Evolutionary conservation across 2,113 vertebrate genomes (phyloP).

Genomic region (Argyrosomus japonicus): DNA sequence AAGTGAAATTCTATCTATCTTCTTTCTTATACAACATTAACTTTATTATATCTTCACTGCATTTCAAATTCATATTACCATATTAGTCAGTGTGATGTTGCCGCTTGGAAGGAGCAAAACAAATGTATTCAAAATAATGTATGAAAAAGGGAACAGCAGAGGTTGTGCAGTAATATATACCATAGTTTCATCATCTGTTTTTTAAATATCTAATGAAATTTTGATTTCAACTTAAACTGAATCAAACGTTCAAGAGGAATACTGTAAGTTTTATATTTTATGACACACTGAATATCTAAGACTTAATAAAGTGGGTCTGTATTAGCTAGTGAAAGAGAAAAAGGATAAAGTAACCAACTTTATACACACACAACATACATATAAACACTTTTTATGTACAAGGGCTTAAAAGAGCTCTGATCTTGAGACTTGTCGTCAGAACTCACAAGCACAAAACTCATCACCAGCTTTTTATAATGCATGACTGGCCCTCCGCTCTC

Average conservation of each 20-base stretch:
- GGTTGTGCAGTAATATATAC: neutral
- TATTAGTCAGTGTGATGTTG: neutral
- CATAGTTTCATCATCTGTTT: constrained; percentile 16
- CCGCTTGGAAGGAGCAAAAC: neutral
- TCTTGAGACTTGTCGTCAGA: constrained; percentile 65
- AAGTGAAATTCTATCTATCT: constrained; percentile 3
- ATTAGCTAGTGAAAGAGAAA: neutral
- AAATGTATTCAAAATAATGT: neutral
- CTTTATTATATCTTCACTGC: neutral
- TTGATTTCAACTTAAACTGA: constrained; percentile 1
- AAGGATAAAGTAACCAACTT: constrained; percentile 6
- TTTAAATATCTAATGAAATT: constrained; percentile 28
- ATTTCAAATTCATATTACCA: constrained; percentile 23
- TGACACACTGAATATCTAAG: neutral
- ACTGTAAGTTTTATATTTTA: neutral
- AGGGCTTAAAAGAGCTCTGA: constrained; percentile 64
- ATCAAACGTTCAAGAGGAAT: constrained; percentile 1
- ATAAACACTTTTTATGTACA: constrained; percentile 29
- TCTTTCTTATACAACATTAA: neutral
- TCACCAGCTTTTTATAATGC: constrained; percentile 74
- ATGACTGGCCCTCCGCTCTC: constrained; percentile 53
- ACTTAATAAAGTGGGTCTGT: neutral
- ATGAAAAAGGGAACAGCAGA: constrained; percentile 7
- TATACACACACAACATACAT: neutral
- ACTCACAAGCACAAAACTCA: constrained; percentile 59